These are phyloP conservation scores for Sarcophaga caerulescens DNA, from an alignment of 2,888 invertebrate species.

Conservation along the genomic window DNA sequence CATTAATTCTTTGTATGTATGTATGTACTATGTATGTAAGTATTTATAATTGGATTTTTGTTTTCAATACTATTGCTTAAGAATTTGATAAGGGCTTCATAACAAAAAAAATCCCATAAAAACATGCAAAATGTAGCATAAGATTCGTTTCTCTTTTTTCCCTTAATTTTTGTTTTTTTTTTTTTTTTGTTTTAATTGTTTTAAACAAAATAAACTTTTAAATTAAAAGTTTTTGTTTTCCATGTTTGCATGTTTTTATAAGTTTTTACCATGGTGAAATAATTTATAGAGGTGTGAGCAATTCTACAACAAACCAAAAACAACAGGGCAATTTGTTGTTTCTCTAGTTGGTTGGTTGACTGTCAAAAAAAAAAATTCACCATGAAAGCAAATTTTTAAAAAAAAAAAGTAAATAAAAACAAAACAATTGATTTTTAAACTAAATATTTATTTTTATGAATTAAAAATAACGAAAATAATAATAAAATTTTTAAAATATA, in stretches of 20 bases:
- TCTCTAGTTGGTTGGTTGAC: too few relatives aligned
- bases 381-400: too few relatives aligned
- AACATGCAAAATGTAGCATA: background rate
- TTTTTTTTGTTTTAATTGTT: conserved; percentile 16
- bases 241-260: conserved; percentile 27
- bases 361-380: too few relatives aligned
- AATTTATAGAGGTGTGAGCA: too few relatives aligned
- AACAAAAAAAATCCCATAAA: background rate
- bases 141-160: background rate
- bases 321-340: too few relatives aligned
- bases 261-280: background rate
- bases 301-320: too few relatives aligned
- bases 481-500: too few relatives aligned
- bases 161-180: background rate
- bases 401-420: too few relatives aligned
- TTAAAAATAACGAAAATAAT: too few relatives aligned
- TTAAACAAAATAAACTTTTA: too few relatives aligned
- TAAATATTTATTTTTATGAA: too few relatives aligned
- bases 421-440: too few relatives aligned
- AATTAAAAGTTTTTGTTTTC: conserved; percentile 28
- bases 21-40: background rate
- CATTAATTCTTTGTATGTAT: background rate
- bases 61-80: conserved; percentile 50
- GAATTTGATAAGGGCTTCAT: background rate
- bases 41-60: conserved; percentile 14